Percentiles rank a stretch among this genome's conserved stretches.
These are phyloP conservation scores for Geodia barretti DNA, from an alignment of 37 sponge, comb jelly and placozoan genomes.

Conservation along the genomic window DNA sequence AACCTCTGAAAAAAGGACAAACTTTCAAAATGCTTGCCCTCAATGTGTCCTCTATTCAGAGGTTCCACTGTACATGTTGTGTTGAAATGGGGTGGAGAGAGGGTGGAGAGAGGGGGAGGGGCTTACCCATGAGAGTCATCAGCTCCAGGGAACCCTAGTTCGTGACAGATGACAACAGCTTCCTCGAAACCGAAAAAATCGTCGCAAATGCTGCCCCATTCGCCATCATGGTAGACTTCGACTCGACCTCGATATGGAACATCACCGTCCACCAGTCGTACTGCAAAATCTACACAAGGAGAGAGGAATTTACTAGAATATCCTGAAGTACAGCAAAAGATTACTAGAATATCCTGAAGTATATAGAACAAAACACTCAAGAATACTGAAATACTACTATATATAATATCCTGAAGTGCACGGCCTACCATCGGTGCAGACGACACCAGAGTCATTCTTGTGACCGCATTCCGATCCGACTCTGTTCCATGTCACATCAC, in stretches of 20 bases:
- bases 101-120: background rate
- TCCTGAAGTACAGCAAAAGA: background rate
- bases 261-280: conserved; percentile 31
- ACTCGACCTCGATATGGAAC: conserved; percentile 38
- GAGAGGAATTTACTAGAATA: background rate
- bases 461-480: conserved; percentile 7
- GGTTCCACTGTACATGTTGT: background rate
- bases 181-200: conserved; percentile 36
- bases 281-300: conserved; percentile 14
- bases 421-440: conserved; percentile 56
- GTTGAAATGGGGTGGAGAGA: background rate
- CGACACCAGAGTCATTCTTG: conserved; percentile 31
- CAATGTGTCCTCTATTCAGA: background rate
- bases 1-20: too few relatives aligned
- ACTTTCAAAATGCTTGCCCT: too few relatives aligned
- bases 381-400: background rate
- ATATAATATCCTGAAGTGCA: background rate
- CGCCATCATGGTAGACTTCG: conserved; percentile 54
- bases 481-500: background rate
- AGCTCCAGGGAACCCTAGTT: conserved; percentile 43
- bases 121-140: conserved; percentile 6
- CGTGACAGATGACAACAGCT: conserved; percentile 54
- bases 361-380: too few relatives aligned
- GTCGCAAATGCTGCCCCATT: conserved; percentile 72
- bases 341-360: background rate